Evolutionary conservation across 2,113 vertebrate species (phyloP).

Genomic region (Tragelaphus imberbis): DNA sequence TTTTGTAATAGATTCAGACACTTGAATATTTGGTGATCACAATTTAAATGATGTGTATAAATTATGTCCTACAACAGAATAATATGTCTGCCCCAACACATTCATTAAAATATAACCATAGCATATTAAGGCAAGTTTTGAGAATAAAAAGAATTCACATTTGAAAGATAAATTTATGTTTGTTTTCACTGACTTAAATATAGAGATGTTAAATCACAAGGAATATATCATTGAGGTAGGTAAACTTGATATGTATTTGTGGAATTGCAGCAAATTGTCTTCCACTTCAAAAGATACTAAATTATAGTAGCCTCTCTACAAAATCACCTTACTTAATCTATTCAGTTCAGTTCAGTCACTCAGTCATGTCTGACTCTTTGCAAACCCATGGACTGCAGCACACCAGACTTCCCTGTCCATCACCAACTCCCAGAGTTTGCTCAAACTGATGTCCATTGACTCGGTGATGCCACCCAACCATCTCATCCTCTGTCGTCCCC

Average conservation of each 20-base stretch:
- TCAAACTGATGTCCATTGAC: neutral
- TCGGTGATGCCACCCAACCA: neutral
- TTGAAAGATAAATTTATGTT: constrained; percentile 24
- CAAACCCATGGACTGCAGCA: neutral
- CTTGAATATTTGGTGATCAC: constrained; percentile 2
- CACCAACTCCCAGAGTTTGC: neutral
- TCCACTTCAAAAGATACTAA: neutral
- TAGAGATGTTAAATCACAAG: neutral
- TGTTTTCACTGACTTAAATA: constrained; percentile 2
- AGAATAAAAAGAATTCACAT: neutral
- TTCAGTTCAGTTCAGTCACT: neutral
- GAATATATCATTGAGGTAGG: neutral
- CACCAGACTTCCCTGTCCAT: neutral
- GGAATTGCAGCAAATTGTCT: constrained; percentile 7
- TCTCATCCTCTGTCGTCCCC: neutral
- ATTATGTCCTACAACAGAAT: constrained; percentile 8
- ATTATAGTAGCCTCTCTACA: neutral
- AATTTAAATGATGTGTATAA: constrained; percentile 32
- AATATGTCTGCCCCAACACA: neutral
- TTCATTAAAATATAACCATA: neutral
- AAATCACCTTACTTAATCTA: neutral
- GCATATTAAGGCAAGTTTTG: neutral
- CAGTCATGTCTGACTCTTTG: neutral
- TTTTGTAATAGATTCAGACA: neutral
- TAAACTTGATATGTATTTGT: neutral